phyloP scores from a whole-genome alignment of 2,888 invertebrate species.

The Phrixothrix hirtus region DNA sequence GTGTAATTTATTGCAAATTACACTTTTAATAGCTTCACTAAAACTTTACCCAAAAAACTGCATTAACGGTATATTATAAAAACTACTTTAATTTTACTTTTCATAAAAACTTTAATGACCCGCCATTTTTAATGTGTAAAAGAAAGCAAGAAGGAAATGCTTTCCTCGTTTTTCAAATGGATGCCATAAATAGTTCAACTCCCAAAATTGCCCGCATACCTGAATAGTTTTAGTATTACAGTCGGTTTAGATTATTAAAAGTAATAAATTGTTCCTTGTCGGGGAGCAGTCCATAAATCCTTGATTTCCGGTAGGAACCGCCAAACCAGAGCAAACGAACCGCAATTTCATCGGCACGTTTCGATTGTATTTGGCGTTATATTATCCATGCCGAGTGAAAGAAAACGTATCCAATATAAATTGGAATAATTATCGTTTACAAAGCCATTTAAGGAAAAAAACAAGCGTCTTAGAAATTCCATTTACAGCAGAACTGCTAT shows the following conservation, averaged over 20 bases:
- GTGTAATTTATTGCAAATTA: constrained; percentile 11
- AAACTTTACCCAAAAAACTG: neutral
- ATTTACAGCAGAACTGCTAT: no score
- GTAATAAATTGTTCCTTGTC: constrained; percentile 44
- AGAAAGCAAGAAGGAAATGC: no score
- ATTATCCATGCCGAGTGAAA: no score
- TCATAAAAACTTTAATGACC: constrained; percentile 1
- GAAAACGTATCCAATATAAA: no score
- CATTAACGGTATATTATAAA: neutral
- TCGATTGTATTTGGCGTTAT: no score
- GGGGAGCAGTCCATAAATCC: constrained; percentile 40
- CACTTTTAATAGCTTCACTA: constrained; percentile 1
- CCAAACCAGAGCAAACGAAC: constrained; percentile 39
- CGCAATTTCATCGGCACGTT: constrained; percentile 38
- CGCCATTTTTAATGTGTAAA: no score
- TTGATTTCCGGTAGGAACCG: constrained; percentile 39
- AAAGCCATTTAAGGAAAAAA: no score
- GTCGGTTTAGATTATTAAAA: constrained; percentile 44
- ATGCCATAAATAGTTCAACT: no score
- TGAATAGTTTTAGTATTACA: constrained; percentile 6
- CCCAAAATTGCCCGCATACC: neutral
- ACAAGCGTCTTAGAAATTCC: no score
- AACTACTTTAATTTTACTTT: neutral
- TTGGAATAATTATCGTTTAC: no score
- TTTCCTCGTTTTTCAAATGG: no score